Base-by-base conservation (phyloP, 2,113 vertebrate genomes). In the Nansenia antarctica region DNA sequence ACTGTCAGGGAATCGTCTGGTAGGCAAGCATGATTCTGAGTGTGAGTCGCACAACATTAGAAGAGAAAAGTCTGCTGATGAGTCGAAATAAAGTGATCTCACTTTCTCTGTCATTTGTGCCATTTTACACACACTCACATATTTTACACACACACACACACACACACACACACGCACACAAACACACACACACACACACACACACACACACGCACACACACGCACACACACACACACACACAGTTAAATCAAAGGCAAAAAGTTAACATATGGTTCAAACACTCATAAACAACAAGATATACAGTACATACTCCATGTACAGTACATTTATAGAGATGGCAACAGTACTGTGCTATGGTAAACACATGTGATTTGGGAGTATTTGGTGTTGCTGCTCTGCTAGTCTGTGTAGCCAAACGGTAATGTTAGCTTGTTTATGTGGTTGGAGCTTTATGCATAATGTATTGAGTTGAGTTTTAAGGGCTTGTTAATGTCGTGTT, bases 401-500 rank as follows among this genome's bases (percentile, higher is more conserved):
- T n/a, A 29, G 58, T 15, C 52, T 26, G 37, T 11, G 35, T 62
- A 68, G 73, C 35, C 62, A 81, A 70, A 74, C 49, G 58, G 47
- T 62, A 76, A 71, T 47, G 58, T 67, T 67, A 71, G 52, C 42
- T 67, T 73, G 65, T 81, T 76, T 79, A 78, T 75, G 74, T 77
- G 55, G 66, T 65, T 68, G 57, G 14, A 69, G 65, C 27, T 74
- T 64, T 52, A 76, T 59, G 34, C 62, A 65, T 45, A 67, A 78
- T 76, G 62, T 65, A 67, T 26, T 70, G 60, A 64, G 61, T 60
- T 30, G n/a, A 15, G 62, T 74, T 82, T 80, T 73, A 67, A 80
- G 65, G 62, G 31, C 76, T 81, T 79, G 75, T 72, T 74, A 82
- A 81, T 54, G 59, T 70, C 74, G 64, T 62, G 35, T 66, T 85